Evolutionary conservation across 2,113 vertebrate species (phyloP).

Genomic region (Aythya baeri): DNA sequence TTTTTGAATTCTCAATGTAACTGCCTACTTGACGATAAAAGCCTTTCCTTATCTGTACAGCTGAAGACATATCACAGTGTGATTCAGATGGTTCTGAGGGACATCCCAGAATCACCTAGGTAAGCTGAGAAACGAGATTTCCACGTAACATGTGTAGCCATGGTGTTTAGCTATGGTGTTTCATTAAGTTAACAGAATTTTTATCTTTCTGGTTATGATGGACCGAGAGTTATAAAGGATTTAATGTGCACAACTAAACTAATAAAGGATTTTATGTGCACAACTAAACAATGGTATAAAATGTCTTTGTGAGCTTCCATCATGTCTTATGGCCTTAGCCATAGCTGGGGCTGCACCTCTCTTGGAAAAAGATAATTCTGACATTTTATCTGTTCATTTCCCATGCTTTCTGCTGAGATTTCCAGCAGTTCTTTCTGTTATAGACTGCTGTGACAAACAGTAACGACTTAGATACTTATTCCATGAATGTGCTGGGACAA

Average conservation of each 20-base stretch:
- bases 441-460: too few relatives aligned
- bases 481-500: neutral
- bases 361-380: neutral
- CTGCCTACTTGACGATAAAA: neutral
- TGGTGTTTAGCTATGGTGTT: neutral
- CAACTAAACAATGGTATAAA: neutral
- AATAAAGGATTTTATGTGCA: neutral
- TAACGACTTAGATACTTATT: neutral
- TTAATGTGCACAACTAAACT: neutral
- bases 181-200: neutral
- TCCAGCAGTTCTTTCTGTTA: neutral
- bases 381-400: neutral
- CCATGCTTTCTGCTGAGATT: neutral
- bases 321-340: neutral
- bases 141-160: neutral
- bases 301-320: neutral
- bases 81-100: conserved; percentile 85
- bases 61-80: conserved; percentile 86
- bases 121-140: conserved; percentile 19
- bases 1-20: neutral
- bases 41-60: conserved; percentile 69
- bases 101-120: conserved; percentile 76
- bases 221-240: neutral
- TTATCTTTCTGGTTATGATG: neutral
- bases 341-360: neutral